Conservation (phyloP, 2,888 invertebrate genomes). For the Trypoxylon attenuatum region DNA sequence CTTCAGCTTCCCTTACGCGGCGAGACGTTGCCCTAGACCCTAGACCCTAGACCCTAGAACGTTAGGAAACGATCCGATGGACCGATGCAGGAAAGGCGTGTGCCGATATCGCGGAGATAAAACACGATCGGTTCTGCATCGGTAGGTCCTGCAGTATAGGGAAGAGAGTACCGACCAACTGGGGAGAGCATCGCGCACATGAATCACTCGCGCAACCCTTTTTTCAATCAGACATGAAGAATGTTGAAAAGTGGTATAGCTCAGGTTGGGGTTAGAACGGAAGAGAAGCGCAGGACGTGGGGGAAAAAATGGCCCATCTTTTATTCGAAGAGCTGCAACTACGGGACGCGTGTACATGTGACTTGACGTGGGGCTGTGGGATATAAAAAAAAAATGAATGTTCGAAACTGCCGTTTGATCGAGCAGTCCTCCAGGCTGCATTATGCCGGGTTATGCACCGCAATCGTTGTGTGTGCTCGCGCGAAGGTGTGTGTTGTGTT, state of each 20-base stretch:
- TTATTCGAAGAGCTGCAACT: conserved; percentile 51
- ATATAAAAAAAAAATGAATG: conserved; percentile 22
- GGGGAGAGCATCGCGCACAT: conserved; percentile 38
- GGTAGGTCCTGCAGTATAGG: conserved; percentile 32
- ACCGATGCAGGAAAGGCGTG: conserved; percentile 30
- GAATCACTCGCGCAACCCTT: conserved; percentile 53
- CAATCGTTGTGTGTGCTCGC: background rate
- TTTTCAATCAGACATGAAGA: conserved; percentile 47
- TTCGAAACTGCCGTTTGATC: conserved; percentile 36
- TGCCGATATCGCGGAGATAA: conserved; percentile 51
- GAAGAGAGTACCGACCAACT: conserved; percentile 17
- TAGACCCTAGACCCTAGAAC: too few species aligned
- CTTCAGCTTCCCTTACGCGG: conserved; percentile 19
- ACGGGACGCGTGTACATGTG: conserved; percentile 28
- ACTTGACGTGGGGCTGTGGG: conserved; percentile 7
- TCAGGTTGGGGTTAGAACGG: background rate
- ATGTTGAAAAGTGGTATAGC: conserved; percentile 31
- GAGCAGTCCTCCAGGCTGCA: conserved; percentile 15
- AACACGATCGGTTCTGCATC: conserved; percentile 54
- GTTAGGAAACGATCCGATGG: too few species aligned
- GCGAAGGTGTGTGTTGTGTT: background rate
- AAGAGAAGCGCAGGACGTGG: background rate
- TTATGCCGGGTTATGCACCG: conserved; percentile 21
- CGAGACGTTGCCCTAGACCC: conserved; percentile 19
- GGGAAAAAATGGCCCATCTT: conserved; percentile 57